Evolutionary conservation across 2,888 invertebrate species (phyloP), one percentile per base, ranked within the genome.

Genomic region (Endotricha flammealis): DNA sequence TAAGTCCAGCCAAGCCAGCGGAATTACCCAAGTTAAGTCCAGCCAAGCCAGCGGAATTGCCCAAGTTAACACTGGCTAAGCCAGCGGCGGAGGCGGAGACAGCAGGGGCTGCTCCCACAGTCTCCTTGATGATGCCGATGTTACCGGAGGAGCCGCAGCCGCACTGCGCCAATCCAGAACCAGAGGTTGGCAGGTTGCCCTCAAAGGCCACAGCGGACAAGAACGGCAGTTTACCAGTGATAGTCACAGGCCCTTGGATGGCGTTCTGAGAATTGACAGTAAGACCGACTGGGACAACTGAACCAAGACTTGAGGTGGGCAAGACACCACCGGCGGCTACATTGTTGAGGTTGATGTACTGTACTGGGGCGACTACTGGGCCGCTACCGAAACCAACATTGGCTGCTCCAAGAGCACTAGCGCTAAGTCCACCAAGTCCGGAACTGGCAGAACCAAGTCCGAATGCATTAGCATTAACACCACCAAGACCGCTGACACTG

Each of bases 151-250:
- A 53, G 1, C 70, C 69, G 36, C 70, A 68, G 22, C 64, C 59
- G 42, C 72, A 72, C 0, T 54, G 41, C 7, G 66, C 62, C 3
- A 58, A 48, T 11, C 65, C 68, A 8, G 58, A 38, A 0, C 74
- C 73, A 28, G 50, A 47, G 0, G 67, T 60, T 2, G 68, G 63
- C 1, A 72, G 33, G 1, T 44, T 40, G 1, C 69, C 70, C 14
- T 70, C 64, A 25, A 76, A 39, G 2, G 43, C 64, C 0, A 68
- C 71, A 3, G 73, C 59, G 2, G 70, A 69, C 0, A 68, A 40
- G 49, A 76, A 70, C 1, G 72, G 76, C 12, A 77, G 39, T 17
- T 71, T 57, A 28, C 77, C 77, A 12, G 50, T 48, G 0, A 68
- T 55, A 0, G 51, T 41, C 3, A 76, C 32, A 12, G 53, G 34